Conservation (phyloP, 2,113 vertebrate species). For the Prolemur simus region DNA sequence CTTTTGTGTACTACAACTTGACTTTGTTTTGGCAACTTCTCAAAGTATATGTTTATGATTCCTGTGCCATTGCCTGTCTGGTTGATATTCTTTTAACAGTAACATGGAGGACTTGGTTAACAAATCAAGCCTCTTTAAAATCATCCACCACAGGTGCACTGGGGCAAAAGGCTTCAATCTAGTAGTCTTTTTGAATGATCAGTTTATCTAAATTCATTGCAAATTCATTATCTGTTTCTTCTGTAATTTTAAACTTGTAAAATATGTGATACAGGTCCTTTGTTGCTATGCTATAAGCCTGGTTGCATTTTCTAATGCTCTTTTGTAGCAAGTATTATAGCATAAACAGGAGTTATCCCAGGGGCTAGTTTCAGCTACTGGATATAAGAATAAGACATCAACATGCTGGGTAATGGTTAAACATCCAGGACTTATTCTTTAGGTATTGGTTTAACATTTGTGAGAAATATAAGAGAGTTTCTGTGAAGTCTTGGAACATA, state of each 20-base stretch:
- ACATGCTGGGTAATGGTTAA: background rate
- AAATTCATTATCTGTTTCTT: background rate
- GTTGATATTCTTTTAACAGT: background rate
- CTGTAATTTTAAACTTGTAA: background rate
- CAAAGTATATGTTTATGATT: background rate
- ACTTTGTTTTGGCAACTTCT: background rate
- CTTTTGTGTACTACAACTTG: background rate
- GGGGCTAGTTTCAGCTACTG: background rate
- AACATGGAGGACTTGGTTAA: background rate
- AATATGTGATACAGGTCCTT: background rate
- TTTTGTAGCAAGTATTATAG: background rate
- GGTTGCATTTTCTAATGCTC: background rate
- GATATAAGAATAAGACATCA: background rate
- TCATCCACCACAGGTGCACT: background rate
- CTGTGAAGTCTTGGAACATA: background rate
- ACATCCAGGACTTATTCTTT: background rate
- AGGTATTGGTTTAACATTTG: background rate
- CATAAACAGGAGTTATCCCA: background rate
- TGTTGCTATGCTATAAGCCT: background rate
- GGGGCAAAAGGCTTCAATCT: background rate
- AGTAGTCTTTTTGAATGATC: background rate
- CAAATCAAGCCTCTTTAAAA: background rate
- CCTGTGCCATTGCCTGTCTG: background rate
- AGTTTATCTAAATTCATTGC: background rate
- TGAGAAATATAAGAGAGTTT: background rate